Base-by-base conservation (phyloP, 2,113 vertebrate species). In the Lepus americanus region DNA sequence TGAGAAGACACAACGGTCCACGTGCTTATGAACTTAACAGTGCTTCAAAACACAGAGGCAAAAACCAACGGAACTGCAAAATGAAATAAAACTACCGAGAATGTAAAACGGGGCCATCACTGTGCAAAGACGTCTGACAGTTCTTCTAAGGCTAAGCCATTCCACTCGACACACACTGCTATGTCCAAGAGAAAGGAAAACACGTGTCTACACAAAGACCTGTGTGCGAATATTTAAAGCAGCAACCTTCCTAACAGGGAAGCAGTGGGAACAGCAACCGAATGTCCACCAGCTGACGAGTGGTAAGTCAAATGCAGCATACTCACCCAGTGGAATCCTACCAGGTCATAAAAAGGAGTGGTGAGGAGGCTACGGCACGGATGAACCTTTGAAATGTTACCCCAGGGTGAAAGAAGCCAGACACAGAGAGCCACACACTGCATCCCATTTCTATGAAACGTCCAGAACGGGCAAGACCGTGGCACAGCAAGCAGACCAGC, bases 111-210 rank as follows among this genome's bases (percentile, higher is more conserved):
- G 3, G 29, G 7, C 20, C 31, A 59, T 27, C 31, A 25, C 7
- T 78, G 66, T 61, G 12, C 49, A 74, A 92, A 92, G 77, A 3
- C 9, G 27, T 31, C 22, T 84, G 33, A 77, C 13, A 79, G 29
- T 31, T 27, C 31, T 25, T 89, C 44, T n/a, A 44, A 90, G 29
- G 53, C 12, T 44, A 12, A 20, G 53, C 55, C 78, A 44, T 61
- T 83, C 49, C 39, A 39, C 9, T 77, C 16, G 25, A 78, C 17
- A 31, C 14, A 44, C 13, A 59, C 4, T 19, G 19, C 14, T 33
- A 73, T 20, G 66, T 27, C 31, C 36, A 69, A 20, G n/a, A 95
- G 36, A 95, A 81, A 87, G 13, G 33, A 86, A 81, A 90, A 31
- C 73, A 23, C 5, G 74, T 59, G 2, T 23, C 16, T 61, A 85